Conservation (phyloP, 2,888 invertebrate species). For the Stomorhina lunata region DNA sequence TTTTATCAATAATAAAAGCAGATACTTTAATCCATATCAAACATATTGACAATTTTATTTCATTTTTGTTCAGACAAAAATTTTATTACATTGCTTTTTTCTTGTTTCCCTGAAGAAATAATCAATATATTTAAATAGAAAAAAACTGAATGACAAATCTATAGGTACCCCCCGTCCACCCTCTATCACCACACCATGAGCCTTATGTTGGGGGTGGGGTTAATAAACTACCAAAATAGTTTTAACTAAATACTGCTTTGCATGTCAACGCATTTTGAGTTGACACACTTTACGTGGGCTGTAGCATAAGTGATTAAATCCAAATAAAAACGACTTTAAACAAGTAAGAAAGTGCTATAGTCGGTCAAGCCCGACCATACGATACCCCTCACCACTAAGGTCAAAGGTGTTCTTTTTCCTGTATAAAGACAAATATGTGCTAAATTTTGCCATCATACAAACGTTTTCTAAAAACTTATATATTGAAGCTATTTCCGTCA, state of each 20-base stretch:
- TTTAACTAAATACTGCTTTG: slow-evolving; percentile 29
- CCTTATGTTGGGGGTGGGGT: not conserved
- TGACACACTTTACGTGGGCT: not conserved
- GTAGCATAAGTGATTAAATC: not conserved
- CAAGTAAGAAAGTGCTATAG: too few relatives aligned
- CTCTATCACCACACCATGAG: too few relatives aligned
- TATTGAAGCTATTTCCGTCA: too few relatives aligned
- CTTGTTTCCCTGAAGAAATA: not conserved
- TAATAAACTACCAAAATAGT: not conserved
- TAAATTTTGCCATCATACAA: too few relatives aligned
- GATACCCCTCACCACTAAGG: too few relatives aligned
- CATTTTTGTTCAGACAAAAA: too few relatives aligned
- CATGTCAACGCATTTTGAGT: slow-evolving; percentile 29
- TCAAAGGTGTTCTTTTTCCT: too few relatives aligned
- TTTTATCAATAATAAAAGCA: slow-evolving; percentile 13
- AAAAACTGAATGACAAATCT: not conserved
- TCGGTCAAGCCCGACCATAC: too few relatives aligned
- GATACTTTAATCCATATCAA: not conserved
- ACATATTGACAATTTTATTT: not conserved
- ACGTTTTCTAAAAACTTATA: too few relatives aligned
- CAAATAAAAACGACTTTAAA: too few relatives aligned
- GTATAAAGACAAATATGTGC: too few relatives aligned
- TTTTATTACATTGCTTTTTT: not conserved
- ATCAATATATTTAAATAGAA: not conserved
- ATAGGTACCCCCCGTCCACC: not conserved